Evolutionary conservation across 2,113 vertebrate genomes (phyloP).

Genomic region (Prochilodus magdalenae): DNA sequence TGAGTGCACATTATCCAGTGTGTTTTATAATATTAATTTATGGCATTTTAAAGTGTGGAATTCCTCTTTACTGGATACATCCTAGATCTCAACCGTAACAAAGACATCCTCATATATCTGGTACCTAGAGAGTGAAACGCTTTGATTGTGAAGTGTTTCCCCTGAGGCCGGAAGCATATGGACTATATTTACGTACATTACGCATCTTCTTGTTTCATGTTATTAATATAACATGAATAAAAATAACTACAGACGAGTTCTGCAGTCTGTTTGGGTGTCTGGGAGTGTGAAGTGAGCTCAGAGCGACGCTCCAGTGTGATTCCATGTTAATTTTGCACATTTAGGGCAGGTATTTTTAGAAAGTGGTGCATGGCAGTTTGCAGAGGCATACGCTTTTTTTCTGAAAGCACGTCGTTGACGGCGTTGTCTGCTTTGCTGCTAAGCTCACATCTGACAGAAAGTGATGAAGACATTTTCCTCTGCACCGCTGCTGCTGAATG

Average conservation of each 20-base stretch:
- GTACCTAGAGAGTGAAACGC: too few relatives aligned
- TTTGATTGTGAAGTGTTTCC: too few relatives aligned
- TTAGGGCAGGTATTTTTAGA: slow-evolving; percentile 64
- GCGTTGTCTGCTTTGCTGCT: slow-evolving; percentile 36
- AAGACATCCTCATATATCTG: too few relatives aligned
- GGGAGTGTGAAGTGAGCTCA: slow-evolving; percentile 4
- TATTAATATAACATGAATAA: not conserved
- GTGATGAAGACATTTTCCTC: slow-evolving; percentile 61
- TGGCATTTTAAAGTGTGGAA: too few relatives aligned
- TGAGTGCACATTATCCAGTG: too few relatives aligned
- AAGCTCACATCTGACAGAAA: slow-evolving; percentile 51
- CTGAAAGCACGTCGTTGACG: slow-evolving; percentile 13
- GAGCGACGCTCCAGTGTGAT: slow-evolving; percentile 30
- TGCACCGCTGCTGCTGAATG: slow-evolving; percentile 38
- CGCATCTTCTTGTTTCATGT: not conserved
- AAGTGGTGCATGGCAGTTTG: slow-evolving; percentile 48
- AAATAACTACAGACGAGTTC: not conserved
- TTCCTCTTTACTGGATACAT: too few relatives aligned
- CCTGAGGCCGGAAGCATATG: too few relatives aligned
- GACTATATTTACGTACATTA: not conserved
- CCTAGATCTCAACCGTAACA: too few relatives aligned
- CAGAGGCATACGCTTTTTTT: slow-evolving; percentile 32
- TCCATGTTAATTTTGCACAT: slow-evolving; percentile 49
- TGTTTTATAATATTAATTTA: too few relatives aligned
- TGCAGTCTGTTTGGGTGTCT: slow-evolving; percentile 15